phyloP scores from a whole-genome alignment of 2,113 vertebrate genomes.

The Dolichotis patagonum region DNA sequence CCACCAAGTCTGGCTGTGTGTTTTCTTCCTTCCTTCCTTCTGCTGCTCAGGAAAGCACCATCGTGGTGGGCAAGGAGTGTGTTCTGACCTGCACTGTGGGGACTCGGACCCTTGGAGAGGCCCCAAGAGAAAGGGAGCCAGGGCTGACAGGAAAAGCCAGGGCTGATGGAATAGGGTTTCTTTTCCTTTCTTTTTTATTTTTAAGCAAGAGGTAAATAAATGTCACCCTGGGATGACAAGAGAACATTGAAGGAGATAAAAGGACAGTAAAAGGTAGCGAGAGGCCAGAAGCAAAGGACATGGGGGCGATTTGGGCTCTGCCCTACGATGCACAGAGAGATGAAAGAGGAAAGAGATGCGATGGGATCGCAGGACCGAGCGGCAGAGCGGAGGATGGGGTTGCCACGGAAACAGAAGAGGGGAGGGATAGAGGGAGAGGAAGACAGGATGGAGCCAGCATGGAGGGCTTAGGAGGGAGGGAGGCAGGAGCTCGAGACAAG shows the following conservation, averaged over 20 bases:
- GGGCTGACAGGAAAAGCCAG: rapidly evolving
- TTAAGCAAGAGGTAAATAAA: conserved; percentile 78
- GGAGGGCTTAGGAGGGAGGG: conserved; percentile 59
- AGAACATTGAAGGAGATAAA: conserved; percentile 81
- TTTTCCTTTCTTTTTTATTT: conserved; percentile 35
- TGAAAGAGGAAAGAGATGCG: conserved; percentile 87
- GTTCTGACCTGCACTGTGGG: not conserved
- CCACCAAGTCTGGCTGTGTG: not conserved
- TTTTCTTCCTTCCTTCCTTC: not conserved
- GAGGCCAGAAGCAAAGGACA: conserved; percentile 80
- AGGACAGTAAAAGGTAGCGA: conserved; percentile 72
- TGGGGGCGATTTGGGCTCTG: conserved; percentile 75
- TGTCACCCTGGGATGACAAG: conserved; percentile 73
- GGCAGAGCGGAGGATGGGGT: conserved; percentile 82
- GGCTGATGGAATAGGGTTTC: conserved; percentile 24
- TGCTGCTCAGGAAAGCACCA: not conserved
- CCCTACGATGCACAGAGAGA: conserved; percentile 82
- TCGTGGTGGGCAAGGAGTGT: not conserved
- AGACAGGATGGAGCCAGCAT: conserved; percentile 72
- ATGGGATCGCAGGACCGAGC: conserved; percentile 79
- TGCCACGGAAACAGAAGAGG: conserved; percentile 88
- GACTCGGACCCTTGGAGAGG: rapidly evolving
- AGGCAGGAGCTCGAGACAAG: not conserved
- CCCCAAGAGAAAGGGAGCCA: not conserved
- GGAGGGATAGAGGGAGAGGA: conserved; percentile 75